These are phyloP conservation scores for Ophion obscuratus DNA, from an alignment of 2,888 invertebrate genomes.

Conservation along the genomic window DNA sequence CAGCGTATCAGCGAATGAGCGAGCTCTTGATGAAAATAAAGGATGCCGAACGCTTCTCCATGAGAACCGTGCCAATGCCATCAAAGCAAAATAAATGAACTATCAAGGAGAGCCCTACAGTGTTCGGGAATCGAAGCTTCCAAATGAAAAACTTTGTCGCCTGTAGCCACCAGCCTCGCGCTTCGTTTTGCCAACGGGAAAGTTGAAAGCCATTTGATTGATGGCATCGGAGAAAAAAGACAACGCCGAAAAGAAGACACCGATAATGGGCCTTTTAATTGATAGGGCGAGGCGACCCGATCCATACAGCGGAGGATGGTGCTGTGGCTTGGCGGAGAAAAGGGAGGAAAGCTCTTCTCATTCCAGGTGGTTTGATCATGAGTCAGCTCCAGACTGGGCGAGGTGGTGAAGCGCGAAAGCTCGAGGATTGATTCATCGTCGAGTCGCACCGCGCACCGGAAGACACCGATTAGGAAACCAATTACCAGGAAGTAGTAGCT, in stretches of 20 bases:
- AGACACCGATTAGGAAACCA: constrained; percentile 49
- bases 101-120: background rate
- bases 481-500: constrained; percentile 44
- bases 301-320: constrained; percentile 1
- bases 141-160: constrained; percentile 10
- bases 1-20: background rate
- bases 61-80: background rate
- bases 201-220: constrained; percentile 1
- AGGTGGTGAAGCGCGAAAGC: constrained; percentile 7
- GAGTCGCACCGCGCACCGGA: constrained; percentile 4
- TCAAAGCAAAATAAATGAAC: constrained; percentile 3
- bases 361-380: constrained; percentile 25
- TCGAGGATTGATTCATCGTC: constrained; percentile 37
- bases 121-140: background rate
- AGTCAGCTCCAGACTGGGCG: background rate
- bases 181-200: background rate
- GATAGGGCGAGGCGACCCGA: constrained; percentile 13
- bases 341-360: background rate
- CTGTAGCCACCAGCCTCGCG: background rate
- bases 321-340: background rate
- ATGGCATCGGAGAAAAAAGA: background rate
- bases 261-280: constrained; percentile 23
- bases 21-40: background rate
- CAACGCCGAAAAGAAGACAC: background rate
- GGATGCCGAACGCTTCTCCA: background rate